A percentile compares a stretch with the other conserved stretches of the same genome.
These are phyloP conservation scores for Eulemur rufifrons DNA, from an alignment of 2,113 vertebrate genomes.

Conservation along the genomic window DNA sequence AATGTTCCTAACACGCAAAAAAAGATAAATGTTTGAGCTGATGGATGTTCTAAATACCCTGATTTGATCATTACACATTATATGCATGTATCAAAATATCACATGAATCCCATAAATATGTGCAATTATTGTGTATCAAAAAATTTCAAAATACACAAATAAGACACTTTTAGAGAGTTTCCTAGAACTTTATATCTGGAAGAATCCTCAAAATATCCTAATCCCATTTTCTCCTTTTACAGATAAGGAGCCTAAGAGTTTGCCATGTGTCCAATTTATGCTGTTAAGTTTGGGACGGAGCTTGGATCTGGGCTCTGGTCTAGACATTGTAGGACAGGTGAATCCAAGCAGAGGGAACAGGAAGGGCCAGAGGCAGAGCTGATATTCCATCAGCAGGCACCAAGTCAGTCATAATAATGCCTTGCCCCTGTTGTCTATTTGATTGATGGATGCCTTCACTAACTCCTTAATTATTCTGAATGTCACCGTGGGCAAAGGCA, in stretches of 20 bases:
- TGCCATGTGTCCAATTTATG: neutral
- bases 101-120: neutral
- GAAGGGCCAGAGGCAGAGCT: neutral
- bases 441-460: neutral
- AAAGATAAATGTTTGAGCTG: neutral
- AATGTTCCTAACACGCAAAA: too few species aligned
- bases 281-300: neutral
- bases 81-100: neutral
- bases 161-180: neutral
- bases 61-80: neutral
- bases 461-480: constrained; percentile 6
- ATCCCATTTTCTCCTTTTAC: neutral
- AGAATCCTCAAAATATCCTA: neutral
- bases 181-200: neutral
- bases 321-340: neutral
- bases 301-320: neutral
- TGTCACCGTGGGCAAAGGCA: neutral
- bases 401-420: neutral
- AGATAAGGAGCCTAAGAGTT: neutral
- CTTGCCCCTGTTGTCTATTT: neutral
- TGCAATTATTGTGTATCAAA: neutral
- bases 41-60: neutral
- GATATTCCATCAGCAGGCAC: neutral
- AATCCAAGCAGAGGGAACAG: neutral
- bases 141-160: neutral